phyloP scores from a whole-genome alignment of 1,140 invertebrate genomes.

The Apis cerana region DNA sequence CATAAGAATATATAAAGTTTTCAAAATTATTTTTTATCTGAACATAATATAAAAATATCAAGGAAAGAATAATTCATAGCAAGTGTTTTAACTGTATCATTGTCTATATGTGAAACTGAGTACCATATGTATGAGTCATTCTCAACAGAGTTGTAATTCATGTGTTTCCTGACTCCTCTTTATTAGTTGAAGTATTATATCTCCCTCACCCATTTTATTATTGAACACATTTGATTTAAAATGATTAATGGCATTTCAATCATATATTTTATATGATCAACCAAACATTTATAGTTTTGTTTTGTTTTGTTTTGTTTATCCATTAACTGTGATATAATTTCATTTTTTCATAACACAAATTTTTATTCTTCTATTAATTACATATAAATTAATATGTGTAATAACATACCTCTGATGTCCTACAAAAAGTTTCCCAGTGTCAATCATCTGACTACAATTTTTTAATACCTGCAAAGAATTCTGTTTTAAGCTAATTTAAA shows the following conservation, averaged over 20 bases:
- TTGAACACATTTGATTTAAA: neutral
- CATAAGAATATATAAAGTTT: neutral
- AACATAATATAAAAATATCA: neutral
- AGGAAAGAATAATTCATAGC: neutral
- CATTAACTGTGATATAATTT: neutral
- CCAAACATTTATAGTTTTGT: neutral
- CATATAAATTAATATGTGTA: slow-evolving; percentile 48
- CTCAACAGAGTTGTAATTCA: slow-evolving; percentile 55
- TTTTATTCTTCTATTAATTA: neutral
- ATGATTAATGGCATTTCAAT: neutral
- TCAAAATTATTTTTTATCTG: neutral
- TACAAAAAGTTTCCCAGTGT: slow-evolving; percentile 93
- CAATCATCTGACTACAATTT: slow-evolving; percentile 91
- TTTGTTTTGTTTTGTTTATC: no score
- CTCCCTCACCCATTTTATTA: slow-evolving; percentile 3
- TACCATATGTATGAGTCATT: slow-evolving; percentile 67
- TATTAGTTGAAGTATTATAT: slow-evolving; percentile 7
- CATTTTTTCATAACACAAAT: neutral
- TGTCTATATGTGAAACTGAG: slow-evolving; percentile 59
- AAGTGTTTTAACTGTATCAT: neutral
- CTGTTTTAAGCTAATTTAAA: neutral
- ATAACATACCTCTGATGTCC: slow-evolving; percentile 89
- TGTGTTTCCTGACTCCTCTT: slow-evolving; percentile 55
- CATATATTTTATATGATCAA: neutral
- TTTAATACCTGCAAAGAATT: slow-evolving; percentile 85